Base-by-base conservation (phyloP, 2,888 invertebrate species). In the Molorchus minor region DNA sequence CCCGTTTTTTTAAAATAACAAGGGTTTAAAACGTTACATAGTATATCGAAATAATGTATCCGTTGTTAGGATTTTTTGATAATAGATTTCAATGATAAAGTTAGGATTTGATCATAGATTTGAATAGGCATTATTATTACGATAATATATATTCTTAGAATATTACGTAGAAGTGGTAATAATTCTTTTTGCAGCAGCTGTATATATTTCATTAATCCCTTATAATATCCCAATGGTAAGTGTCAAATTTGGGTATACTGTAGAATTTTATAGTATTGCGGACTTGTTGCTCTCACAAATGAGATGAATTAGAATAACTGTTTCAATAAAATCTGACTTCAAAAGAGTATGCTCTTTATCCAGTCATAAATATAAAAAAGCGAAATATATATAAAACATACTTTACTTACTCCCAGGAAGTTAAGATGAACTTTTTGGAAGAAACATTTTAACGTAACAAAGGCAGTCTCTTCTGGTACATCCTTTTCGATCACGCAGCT, bases 401-500 rank as follows among this genome's bases (percentile, higher is more conserved):
- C 41, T 7, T 5, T 45, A 47, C 46, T 35, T 20, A 35, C 33
- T 33, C 12, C 8, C 4, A 45, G 25, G 4, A 45, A 15, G 5
- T 45, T 45, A 17, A 45, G 1, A 17, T 45, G 33, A 4, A 19
- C 12, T 35, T 17, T 47, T 19, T 47, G 36, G 25, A 7, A 16
- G 10, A 49, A 16, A 25, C 49, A 49, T 25, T 49, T 49, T 12
- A 33, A 10, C 3, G 12, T 7, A 3, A 3, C 33, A 10, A 10
- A 10, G 3, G 33, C 47, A 10, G 54, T 59, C 3, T 61, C 41
- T 29, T 56, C 20, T 12, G 58, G 58, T 13, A 43, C 47, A n/a
- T 52, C 61, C 29, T 43, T 36, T 38, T 30, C 43, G 16, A 33
- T 16, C 4, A 33, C 25, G 30, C 61, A 64, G 21, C 51, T 58